Evolutionary conservation across 2,113 vertebrate species (phyloP).

Genomic region (Ellobius talpinus): DNA sequence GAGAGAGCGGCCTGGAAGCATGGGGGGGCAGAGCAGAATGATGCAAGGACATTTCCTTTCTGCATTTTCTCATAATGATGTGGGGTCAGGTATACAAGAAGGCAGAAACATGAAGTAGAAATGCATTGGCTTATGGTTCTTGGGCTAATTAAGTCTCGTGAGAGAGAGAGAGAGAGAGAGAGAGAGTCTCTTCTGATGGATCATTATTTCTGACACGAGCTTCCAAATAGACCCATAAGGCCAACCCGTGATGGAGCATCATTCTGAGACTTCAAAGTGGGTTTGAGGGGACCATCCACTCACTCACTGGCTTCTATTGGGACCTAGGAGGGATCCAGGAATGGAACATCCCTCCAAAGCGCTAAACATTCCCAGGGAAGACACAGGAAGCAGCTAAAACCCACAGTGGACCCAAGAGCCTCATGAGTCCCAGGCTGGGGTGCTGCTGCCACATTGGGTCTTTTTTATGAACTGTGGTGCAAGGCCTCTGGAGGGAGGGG

Average conservation of each 20-base stretch:
- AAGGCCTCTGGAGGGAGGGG: background rate
- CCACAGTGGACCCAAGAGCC: background rate
- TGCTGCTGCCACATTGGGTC: background rate
- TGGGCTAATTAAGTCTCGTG: constrained; percentile 42
- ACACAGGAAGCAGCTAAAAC: background rate
- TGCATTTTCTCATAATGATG: constrained; percentile 22
- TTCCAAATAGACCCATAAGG: background rate
- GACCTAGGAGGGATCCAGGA: background rate
- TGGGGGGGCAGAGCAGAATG: background rate
- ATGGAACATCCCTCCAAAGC: background rate
- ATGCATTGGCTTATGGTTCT: background rate
- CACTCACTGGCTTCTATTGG: background rate
- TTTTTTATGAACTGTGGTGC: background rate
- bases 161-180: constrained; percentile 40
- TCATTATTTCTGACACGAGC: constrained; percentile 53
- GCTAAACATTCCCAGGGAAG: background rate
- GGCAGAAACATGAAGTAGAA: background rate
- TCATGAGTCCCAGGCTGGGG: background rate
- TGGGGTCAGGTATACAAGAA: too few species aligned
- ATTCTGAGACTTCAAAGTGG: background rate
- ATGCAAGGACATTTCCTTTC: background rate
- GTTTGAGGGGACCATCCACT: background rate
- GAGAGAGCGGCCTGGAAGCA: background rate
- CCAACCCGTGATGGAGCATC: background rate
- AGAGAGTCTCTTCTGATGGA: background rate